phyloP scores from a whole-genome alignment of 1,140 invertebrate genomes.

The Ostrea edulis region DNA sequence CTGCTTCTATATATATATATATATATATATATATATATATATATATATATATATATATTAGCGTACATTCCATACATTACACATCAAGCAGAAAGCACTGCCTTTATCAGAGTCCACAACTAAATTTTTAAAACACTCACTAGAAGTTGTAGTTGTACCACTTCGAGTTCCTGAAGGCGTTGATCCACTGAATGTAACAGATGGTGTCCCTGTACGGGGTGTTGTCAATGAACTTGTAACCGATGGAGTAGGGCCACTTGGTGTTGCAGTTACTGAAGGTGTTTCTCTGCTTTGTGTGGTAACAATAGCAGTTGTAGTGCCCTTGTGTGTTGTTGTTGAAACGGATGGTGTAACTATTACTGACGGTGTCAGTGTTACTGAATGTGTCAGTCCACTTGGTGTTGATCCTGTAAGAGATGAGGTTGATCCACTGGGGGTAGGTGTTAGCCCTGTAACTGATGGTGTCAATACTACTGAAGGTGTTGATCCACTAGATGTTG shows the following conservation, averaged over 20 bases:
- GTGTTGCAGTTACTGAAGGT: not conserved
- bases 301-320: no score
- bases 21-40: no score
- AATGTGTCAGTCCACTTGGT: not conserved
- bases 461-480: not conserved
- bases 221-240: no score
- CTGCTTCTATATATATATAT: no score
- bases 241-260: not conserved
- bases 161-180: not conserved
- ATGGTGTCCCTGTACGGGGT: no score
- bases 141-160: not conserved
- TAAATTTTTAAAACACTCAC: not conserved
- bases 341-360: not conserved
- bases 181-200: not conserved
- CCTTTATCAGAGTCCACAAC: no score
- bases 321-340: not conserved
- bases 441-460: not conserved
- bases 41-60: no score
- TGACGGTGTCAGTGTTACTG: no score
- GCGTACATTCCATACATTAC: no score
- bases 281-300: not conserved
- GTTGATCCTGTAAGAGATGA: not conserved
- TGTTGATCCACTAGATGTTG: not conserved
- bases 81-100: no score
- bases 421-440: not conserved